A percentile compares a stretch with the other conserved stretches of the same genome.
Evolutionary conservation across 2,113 vertebrate species (phyloP).

Genomic region (Nothoprocta pentlandii): DNA sequence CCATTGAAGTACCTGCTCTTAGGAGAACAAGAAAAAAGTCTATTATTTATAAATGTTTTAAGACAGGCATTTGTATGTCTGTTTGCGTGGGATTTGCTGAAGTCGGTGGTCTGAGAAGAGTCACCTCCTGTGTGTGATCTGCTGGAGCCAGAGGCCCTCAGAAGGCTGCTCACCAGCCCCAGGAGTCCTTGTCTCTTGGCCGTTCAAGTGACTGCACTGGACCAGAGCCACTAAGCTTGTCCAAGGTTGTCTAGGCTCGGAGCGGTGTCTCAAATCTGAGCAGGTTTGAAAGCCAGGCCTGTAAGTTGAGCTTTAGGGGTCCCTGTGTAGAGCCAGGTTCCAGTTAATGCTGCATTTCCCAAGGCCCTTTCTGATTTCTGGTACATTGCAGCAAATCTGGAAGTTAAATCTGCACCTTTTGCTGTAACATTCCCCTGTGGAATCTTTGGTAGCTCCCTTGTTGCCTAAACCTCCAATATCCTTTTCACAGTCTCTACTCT

Average conservation of each 20-base stretch:
- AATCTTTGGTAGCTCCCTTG: background rate
- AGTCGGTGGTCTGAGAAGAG: background rate
- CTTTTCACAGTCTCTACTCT: background rate
- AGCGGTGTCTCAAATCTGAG: background rate
- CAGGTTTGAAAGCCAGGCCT: background rate
- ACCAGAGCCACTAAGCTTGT: background rate
- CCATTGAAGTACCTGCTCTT: background rate
- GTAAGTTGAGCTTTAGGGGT: background rate
- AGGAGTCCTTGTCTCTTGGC: background rate
- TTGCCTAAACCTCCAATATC: background rate
- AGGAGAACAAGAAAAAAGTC: too few species aligned
- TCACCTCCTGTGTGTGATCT: background rate
- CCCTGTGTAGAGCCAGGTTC: background rate
- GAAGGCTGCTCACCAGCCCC: background rate
- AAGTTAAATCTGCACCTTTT: background rate
- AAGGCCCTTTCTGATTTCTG: background rate
- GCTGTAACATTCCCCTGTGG: background rate
- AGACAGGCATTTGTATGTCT: too few species aligned
- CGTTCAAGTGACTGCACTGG: background rate
- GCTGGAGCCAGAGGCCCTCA: background rate
- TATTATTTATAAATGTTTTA: too few species aligned
- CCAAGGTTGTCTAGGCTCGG: background rate
- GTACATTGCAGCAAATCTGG: background rate
- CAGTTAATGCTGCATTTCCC: accelerated
- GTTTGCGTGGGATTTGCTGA: background rate